A percentile compares a stretch with the other conserved stretches of the same genome.
These are phyloP conservation scores for Dicyrtomina minuta DNA, from an alignment of 2,888 invertebrate species.

Conservation along the genomic window DNA sequence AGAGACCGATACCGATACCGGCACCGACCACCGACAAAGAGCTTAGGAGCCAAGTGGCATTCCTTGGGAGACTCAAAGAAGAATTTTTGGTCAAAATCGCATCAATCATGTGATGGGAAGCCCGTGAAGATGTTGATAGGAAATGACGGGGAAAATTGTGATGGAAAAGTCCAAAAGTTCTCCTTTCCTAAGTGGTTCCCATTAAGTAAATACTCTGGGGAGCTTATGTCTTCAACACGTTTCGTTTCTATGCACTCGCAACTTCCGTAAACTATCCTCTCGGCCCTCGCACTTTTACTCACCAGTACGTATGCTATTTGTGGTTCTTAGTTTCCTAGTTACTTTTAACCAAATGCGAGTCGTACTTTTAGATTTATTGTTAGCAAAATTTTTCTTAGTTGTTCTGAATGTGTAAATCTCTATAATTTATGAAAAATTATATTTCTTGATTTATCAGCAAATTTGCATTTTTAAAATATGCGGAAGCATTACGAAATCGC, in stretches of 20 bases:
- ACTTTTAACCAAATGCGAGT: too few relatives aligned
- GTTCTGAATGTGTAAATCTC: too few relatives aligned
- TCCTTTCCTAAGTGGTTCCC: conserved; percentile 44
- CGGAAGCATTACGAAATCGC: too few relatives aligned
- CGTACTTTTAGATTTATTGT: too few relatives aligned
- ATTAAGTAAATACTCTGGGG: conserved; percentile 40
- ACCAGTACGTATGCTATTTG: background rate
- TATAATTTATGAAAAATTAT: too few relatives aligned
- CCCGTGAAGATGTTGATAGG: conserved; percentile 44
- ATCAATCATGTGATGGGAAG: conserved; percentile 35
- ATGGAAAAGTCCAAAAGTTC: conserved; percentile 44
- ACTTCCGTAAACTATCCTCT: too few relatives aligned
- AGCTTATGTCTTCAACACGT: conserved; percentile 8
- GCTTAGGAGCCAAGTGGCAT: conserved; percentile 28
- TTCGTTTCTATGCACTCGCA: too few relatives aligned
- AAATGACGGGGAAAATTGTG: conserved; percentile 45
- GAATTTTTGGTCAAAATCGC: conserved; percentile 35
- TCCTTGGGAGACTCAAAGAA: conserved; percentile 11
- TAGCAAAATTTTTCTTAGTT: too few relatives aligned
- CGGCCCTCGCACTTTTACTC: background rate
- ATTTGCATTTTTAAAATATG: too few relatives aligned
- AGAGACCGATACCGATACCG: conserved; percentile 5
- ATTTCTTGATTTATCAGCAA: too few relatives aligned
- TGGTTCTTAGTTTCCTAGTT: background rate
- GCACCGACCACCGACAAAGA: conserved; percentile 1